Conservation (phyloP, 2,888 invertebrate genomes). For the Lepidocyrtinus sp. region DNA sequence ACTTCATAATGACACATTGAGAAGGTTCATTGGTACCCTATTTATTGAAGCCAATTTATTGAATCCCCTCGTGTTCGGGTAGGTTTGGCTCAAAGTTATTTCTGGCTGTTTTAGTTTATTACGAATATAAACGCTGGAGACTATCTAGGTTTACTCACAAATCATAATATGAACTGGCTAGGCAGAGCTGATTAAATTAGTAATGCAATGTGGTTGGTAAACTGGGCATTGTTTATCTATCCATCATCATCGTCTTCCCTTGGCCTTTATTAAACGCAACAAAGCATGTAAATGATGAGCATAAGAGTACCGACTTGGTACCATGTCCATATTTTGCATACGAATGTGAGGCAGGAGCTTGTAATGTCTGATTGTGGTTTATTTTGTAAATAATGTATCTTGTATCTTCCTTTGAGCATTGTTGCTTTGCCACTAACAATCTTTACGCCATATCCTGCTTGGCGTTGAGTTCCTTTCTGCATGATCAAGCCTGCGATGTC, state of each 20-base stretch:
- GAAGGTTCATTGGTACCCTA: too few species aligned
- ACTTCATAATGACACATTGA: too few species aligned
- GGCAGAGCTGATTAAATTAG: too few species aligned
- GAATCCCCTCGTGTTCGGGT: too few species aligned
- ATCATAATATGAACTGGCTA: too few species aligned
- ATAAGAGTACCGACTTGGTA: background rate
- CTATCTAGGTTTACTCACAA: background rate
- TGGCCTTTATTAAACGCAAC: constrained; percentile 35
- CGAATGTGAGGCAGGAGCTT: background rate
- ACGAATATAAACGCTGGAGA: background rate
- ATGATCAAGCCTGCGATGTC: constrained; percentile 24
- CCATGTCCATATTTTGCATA: background rate
- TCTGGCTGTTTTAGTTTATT: background rate
- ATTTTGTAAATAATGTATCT: too few species aligned
- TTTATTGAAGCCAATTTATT: too few species aligned
- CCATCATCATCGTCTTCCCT: background rate
- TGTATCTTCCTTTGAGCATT: background rate
- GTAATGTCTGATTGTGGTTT: background rate
- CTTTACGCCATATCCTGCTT: background rate
- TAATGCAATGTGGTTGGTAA: too few species aligned
- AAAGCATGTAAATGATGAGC: constrained; percentile 23
- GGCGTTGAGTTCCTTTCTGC: background rate
- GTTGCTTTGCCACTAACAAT: background rate
- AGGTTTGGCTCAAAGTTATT: background rate
- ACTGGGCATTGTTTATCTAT: too few species aligned